Percentiles rank a stretch among this genome's conserved stretches.
Conservation (phyloP, 2,113 vertebrate genomes). For the Hydrochoerus hydrochaeris region DNA sequence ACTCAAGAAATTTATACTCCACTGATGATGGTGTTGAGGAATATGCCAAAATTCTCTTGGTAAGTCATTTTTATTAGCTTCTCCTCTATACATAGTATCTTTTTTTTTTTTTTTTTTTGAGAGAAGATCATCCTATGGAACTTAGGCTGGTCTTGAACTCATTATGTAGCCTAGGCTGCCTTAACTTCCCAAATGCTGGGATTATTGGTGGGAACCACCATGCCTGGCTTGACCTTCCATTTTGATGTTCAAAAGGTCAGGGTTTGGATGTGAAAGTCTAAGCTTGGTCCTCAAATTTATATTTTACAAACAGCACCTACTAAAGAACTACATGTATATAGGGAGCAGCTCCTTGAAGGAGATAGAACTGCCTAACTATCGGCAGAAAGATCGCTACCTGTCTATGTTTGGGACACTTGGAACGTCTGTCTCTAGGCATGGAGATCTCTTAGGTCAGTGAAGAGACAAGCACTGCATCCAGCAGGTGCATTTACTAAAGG, state of each 20-base stretch:
- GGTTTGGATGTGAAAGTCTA: conserved; percentile 51
- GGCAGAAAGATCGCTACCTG: conserved; percentile 90
- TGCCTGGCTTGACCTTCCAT: not conserved
- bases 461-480: conserved; percentile 93
- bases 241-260: not conserved
- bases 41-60: not conserved
- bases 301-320: conserved; percentile 92
- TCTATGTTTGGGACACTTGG: conserved; percentile 89
- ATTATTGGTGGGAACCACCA: not conserved
- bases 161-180: not conserved
- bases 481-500: conserved; percentile 93
- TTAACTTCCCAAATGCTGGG: not conserved
- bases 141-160: not conserved
- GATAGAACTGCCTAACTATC: conserved; percentile 84
- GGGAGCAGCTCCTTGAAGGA: conserved; percentile 92
- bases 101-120: not conserved
- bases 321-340: conserved; percentile 92
- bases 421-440: conserved; percentile 90
- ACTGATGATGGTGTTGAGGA: not conserved
- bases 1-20: not conserved
- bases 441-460: conserved; percentile 92
- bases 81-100: not conserved
- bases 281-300: conserved; percentile 93
- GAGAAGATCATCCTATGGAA: not conserved
- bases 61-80: not conserved